Evolutionary conservation across 2,888 invertebrate genomes (phyloP).

Genomic region (Polyommatus iphigenia): DNA sequence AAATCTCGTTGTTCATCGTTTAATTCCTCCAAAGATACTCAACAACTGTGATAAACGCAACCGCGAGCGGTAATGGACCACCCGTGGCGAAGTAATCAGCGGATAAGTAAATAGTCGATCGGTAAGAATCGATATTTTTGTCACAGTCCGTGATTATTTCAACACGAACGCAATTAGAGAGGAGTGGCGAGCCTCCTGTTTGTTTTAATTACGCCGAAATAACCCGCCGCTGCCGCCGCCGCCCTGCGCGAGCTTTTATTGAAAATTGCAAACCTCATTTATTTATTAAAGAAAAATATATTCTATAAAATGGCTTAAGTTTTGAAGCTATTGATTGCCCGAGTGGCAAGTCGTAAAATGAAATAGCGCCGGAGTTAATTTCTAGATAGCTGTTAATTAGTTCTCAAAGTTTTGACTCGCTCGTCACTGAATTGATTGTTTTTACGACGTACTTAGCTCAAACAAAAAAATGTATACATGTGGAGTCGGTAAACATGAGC

Average conservation of each 20-base stretch:
- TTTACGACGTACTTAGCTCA: neutral
- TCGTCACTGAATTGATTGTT: neutral
- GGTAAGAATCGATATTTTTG: conserved; percentile 51
- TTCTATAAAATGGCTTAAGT: neutral
- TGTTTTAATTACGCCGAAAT: conserved; percentile 78
- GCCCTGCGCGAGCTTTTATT: conserved; percentile 61
- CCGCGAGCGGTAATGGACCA: neutral
- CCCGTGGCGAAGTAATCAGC: conserved; percentile 2
- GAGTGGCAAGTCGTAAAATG: neutral
- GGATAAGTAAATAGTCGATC: conserved; percentile 27
- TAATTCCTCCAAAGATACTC: neutral
- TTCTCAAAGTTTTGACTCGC: neutral
- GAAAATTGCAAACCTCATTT: conserved; percentile 69
- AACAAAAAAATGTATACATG: too few species aligned
- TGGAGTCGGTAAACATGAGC: too few species aligned
- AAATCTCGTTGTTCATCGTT: neutral
- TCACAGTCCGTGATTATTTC: conserved; percentile 73
- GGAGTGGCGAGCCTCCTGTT: conserved; percentile 74
- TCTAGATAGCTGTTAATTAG: neutral
- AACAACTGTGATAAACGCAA: neutral
- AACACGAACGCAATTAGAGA: conserved; percentile 76
- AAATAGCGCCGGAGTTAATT: neutral
- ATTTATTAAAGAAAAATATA: conserved; percentile 49
- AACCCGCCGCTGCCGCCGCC: conserved; percentile 54
- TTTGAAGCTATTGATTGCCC: neutral